A percentile compares a stretch with the other conserved stretches of the same genome.
phyloP scores from a whole-genome alignment of 2,113 vertebrate genomes.

The Tragelaphus imberbis region DNA sequence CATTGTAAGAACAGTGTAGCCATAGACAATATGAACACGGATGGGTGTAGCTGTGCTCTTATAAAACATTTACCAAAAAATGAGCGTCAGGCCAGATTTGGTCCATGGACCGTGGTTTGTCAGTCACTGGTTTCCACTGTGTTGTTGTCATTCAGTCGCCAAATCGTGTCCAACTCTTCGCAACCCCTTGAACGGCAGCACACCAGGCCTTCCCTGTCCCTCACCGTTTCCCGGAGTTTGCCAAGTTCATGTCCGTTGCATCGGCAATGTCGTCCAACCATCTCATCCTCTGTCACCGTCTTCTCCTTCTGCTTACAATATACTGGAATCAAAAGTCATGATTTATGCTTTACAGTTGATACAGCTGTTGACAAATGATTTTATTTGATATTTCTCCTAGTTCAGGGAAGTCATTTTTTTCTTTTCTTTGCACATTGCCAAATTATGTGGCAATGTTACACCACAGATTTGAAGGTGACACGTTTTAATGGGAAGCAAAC shows the following conservation, averaged over 20 bases:
- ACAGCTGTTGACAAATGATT: not conserved
- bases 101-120: not conserved
- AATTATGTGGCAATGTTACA: not conserved
- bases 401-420: not conserved
- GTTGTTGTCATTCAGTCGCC: not conserved
- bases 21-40: not conserved
- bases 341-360: not conserved
- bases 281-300: not conserved
- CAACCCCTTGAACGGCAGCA: not conserved
- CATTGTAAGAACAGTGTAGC: not conserved
- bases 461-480: not conserved
- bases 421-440: not conserved
- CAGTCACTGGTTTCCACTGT: not conserved
- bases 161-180: not conserved
- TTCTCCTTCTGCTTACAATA: not conserved
- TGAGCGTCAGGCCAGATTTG: not conserved
- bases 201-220: not conserved
- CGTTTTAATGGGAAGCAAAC: not conserved
- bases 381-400: not conserved
- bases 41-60: not conserved
- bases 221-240: not conserved
- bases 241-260: not conserved
- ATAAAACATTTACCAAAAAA: not conserved
- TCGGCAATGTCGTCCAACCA: not conserved
- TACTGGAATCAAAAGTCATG: not conserved